Conservation (phyloP, 2,113 vertebrate species). For the Aegotheles bennettii region DNA sequence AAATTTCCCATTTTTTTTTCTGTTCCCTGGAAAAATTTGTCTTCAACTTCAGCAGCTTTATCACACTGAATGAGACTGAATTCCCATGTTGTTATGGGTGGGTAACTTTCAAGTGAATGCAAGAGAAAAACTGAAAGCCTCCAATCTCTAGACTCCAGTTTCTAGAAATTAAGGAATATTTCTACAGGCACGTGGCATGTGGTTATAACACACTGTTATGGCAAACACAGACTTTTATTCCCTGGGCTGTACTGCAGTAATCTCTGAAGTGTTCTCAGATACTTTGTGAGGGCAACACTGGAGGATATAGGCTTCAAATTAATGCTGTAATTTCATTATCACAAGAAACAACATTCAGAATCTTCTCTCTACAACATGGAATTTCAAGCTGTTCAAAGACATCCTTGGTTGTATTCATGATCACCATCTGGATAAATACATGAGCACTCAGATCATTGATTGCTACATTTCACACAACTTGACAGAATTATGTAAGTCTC, state of each 20-base stretch:
- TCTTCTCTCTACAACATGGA: not conserved
- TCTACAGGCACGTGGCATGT: not conserved
- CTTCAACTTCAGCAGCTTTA: not conserved
- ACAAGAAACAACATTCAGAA: not conserved
- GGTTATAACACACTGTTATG: not conserved
- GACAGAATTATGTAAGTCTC: not conserved
- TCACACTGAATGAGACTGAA: not conserved
- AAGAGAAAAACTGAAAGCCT: not conserved
- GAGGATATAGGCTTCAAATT: not conserved
- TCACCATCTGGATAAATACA: not conserved
- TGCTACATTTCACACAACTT: not conserved
- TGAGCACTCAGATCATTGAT: not conserved
- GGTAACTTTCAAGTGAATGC: not conserved
- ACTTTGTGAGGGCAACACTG: not conserved
- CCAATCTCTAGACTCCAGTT: not conserved
- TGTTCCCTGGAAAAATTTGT: not conserved
- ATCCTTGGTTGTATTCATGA: accelerated
- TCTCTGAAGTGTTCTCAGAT: not conserved
- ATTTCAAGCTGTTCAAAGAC: not conserved
- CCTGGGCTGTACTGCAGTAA: accelerated
- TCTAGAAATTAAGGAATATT: not conserved
- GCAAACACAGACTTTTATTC: not conserved
- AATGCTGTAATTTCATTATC: not conserved
- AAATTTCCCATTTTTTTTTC: not conserved
- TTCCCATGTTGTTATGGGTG: not conserved